Base-by-base conservation (phyloP, 2,113 vertebrate genomes). In the Ophiodon elongatus region DNA sequence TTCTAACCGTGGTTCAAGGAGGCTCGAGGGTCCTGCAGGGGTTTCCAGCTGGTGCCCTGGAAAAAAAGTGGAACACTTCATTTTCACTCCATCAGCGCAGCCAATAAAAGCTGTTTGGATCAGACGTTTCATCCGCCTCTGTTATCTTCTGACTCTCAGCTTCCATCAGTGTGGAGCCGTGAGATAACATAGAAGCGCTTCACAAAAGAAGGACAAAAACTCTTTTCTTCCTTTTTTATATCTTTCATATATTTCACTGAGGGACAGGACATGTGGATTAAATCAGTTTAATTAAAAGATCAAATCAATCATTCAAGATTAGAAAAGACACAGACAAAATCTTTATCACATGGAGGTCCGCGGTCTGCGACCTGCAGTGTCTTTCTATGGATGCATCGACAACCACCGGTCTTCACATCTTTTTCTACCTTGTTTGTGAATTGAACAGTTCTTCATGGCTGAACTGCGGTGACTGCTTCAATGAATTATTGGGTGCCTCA, bases 31-130 rank as follows among this genome's bases (percentile, higher is more conserved):
- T 84, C 4, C 52, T 72, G 64, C 21, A 57, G 63, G 10, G 4
- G 19, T 56, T 65, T 82, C 50, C 71, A 25, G 21, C 63, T 80
- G 56, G 3, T 77, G 2, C 73, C 57, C 82, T 66, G 65, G 65
- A 57, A 76, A 88, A 56, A 86, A 77, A 41, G 35, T 35, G 50
- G 7, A 72, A 72, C 6, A 72, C 15, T 70, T 66, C 21, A 56
- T n/a, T 73, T 77, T 81, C 77, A 69, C 35, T 71, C 14, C 45
- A 1, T 76, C n/a, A 39, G 25, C 31, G 1, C 15, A 62, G 62
- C 35, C 25, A 52, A 59, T 52, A 82, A n/a, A 45, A 43, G 29
- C 1, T 4, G 43, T 60, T 66, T 73, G 66, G 37, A 76, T 76
- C 9, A 21, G 29, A 19, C 0, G 9, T 66, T 70, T 79, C 47